Percentiles rank a stretch among this genome's conserved stretches.
Conservation (phyloP, 1,140 invertebrate genomes). For the Sycobia sp. region DNA sequence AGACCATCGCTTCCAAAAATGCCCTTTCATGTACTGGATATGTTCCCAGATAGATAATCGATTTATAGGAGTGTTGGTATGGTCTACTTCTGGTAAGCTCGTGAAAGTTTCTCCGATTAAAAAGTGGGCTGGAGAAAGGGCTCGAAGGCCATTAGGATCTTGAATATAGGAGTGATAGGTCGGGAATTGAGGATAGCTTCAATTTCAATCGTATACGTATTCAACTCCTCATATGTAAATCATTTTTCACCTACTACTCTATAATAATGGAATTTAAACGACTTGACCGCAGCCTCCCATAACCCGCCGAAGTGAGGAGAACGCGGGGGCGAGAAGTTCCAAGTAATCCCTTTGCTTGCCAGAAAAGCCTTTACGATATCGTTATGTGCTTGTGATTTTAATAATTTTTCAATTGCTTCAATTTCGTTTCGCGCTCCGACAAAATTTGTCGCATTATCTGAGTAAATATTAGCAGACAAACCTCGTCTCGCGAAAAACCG, state of each 20-base stretch:
- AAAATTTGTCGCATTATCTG: no score
- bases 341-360: neutral
- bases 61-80: conserved; percentile 38
- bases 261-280: conserved; percentile 39
- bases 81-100: conserved; percentile 4
- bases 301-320: conserved; percentile 30
- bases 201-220: conserved; percentile 36
- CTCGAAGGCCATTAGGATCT: conserved; percentile 24
- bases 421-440: conserved; percentile 37
- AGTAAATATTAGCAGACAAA: conserved; percentile 29
- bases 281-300: conserved; percentile 37
- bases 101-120: conserved; percentile 28
- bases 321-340: conserved; percentile 32
- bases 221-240: conserved; percentile 39
- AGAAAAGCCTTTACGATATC: neutral
- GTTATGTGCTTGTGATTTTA: neutral
- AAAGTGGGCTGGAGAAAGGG: no score
- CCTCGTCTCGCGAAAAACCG: conserved; percentile 43
- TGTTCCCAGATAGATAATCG: conserved; percentile 16
- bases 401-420: neutral
- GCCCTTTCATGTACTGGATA: neutral
- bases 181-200: conserved; percentile 46
- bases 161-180: conserved; percentile 35
- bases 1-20: conserved; percentile 6
- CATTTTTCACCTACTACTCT: conserved; percentile 32